These are phyloP conservation scores for Xestia c-nigrum DNA, from an alignment of 2,888 invertebrate species.

Conservation along the genomic window DNA sequence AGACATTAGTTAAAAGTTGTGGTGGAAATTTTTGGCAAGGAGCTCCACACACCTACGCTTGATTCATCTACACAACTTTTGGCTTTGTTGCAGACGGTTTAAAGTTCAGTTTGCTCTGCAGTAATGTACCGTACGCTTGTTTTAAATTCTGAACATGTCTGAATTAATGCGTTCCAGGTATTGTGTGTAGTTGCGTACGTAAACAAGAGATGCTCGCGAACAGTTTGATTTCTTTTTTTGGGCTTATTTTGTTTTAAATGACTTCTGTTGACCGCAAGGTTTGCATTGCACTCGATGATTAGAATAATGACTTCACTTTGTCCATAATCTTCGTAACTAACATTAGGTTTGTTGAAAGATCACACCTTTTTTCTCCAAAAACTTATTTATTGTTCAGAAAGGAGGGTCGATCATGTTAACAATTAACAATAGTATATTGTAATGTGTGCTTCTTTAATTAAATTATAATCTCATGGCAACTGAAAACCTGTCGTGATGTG, in stretches of 20 bases:
- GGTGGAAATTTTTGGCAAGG: slow-evolving; percentile 63
- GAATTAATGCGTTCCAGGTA: slow-evolving; percentile 79
- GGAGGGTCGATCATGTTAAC: neutral
- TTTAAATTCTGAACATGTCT: slow-evolving; percentile 77
- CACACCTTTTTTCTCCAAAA: neutral
- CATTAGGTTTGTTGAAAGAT: neutral
- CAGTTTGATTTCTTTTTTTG: slow-evolving; percentile 45
- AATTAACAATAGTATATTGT: slow-evolving; percentile 7
- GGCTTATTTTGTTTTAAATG: slow-evolving; percentile 27
- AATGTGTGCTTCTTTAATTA: slow-evolving; percentile 20
- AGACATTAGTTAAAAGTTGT: slow-evolving; percentile 59
- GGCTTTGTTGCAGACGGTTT: slow-evolving; percentile 35
- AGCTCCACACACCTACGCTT: slow-evolving; percentile 45
- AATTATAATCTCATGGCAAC: slow-evolving; percentile 18
- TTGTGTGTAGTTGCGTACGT: slow-evolving; percentile 72
- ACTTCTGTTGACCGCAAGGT: slow-evolving; percentile 18
- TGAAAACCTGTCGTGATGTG: slow-evolving; percentile 31
- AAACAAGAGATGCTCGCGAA: slow-evolving; percentile 69
- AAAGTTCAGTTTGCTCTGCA: slow-evolving; percentile 54
- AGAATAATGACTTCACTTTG: slow-evolving; percentile 3
- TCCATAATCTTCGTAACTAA: neutral
- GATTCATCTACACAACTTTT: neutral
- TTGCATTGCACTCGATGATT: slow-evolving; percentile 1
- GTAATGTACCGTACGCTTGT: slow-evolving; percentile 54
- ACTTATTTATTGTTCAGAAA: neutral